These are phyloP conservation scores for Dendroctonus ponderosae DNA, from an alignment of 1,140 invertebrate genomes.

Conservation along the genomic window DNA sequence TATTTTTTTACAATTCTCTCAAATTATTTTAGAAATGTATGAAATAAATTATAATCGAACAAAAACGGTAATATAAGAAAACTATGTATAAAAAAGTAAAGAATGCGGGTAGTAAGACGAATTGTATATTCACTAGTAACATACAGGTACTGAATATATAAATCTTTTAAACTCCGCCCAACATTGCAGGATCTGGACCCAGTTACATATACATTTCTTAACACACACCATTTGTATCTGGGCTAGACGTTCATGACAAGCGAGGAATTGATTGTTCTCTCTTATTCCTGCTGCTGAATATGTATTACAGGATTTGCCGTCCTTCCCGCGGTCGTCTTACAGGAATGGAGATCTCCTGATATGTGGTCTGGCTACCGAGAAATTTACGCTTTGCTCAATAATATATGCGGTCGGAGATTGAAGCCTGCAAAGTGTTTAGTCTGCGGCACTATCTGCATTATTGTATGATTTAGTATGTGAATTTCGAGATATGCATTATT, in stretches of 20 bases:
- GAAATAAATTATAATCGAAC: too few relatives aligned
- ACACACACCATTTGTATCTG: background rate
- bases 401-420: slow-evolving; percentile 22
- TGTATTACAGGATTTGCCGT: slow-evolving; percentile 25
- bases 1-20: too few relatives aligned
- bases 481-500: background rate
- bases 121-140: too few relatives aligned
- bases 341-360: slow-evolving; percentile 28
- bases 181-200: background rate
- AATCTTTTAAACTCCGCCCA: too few relatives aligned
- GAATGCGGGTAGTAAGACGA: too few relatives aligned
- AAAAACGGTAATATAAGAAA: too few relatives aligned
- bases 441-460: slow-evolving; percentile 9
- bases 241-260: background rate
- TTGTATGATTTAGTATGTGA: slow-evolving; percentile 15
- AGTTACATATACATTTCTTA: background rate
- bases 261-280: slow-evolving; percentile 22
- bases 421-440: slow-evolving; percentile 15
- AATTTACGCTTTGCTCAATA: slow-evolving; percentile 28
- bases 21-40: too few relatives aligned
- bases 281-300: slow-evolving; percentile 27
- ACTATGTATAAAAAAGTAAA: too few relatives aligned
- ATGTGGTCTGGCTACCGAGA: slow-evolving; percentile 26
- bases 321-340: slow-evolving; percentile 23
- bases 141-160: too few relatives aligned